Percentiles rank a stretch among this genome's conserved stretches.
phyloP scores from a whole-genome alignment of 2,797 vertebrate species.

The Aulostomus chinensis region DNA sequence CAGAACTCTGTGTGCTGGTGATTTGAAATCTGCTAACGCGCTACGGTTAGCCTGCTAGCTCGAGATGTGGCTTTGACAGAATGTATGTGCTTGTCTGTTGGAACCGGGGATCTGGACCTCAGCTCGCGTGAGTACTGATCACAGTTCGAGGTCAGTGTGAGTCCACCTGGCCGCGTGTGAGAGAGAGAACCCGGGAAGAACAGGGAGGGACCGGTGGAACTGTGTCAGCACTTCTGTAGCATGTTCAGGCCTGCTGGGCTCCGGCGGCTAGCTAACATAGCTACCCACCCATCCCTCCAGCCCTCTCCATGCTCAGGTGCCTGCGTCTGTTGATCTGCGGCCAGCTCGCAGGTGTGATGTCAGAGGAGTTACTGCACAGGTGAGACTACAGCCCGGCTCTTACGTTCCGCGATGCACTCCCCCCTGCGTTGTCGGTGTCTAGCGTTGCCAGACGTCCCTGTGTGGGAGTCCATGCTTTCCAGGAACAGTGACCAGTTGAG shows the following conservation, averaged over 20 bases:
- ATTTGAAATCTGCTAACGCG: not conserved
- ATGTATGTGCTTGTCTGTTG: not conserved
- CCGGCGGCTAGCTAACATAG: constrained; percentile 23
- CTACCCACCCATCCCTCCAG: constrained; percentile 14
- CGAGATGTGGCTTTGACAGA: not conserved
- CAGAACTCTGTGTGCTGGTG: not conserved
- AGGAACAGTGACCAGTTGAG: constrained; percentile 7
- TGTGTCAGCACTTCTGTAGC: constrained; percentile 60
- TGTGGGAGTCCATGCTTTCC: constrained; percentile 4
- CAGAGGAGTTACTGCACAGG: not conserved
- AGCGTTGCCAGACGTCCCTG: constrained; percentile 2
- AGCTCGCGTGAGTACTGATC: not conserved
- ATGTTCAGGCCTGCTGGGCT: constrained; percentile 43
- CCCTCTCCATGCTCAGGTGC: not conserved
- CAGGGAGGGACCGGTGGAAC: constrained; percentile 13
- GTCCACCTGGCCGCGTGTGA: not conserved
- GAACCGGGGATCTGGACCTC: no score
- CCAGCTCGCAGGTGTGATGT: no score
- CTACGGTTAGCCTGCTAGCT: not conserved
- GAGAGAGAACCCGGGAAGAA: not conserved
- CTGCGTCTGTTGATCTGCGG: not conserved
- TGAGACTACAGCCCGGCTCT: no score
- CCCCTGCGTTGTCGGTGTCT: no score
- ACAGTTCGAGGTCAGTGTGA: fast-evolving
- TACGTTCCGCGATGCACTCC: no score